These are phyloP conservation scores for Perca fluviatilis DNA, from an alignment of 2,113 vertebrate genomes.

Conservation along the genomic window DNA sequence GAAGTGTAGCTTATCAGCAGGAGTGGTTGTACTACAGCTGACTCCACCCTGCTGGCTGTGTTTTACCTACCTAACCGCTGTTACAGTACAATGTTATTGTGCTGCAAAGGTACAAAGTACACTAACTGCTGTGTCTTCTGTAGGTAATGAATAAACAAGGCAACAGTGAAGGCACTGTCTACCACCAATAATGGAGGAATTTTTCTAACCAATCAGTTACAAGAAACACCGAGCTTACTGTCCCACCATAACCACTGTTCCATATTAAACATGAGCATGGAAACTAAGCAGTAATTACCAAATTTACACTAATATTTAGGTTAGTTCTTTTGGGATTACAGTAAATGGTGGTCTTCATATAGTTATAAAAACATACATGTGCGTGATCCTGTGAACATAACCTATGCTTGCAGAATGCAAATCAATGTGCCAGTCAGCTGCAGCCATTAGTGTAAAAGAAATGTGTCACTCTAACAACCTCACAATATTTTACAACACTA, in stretches of 20 bases:
- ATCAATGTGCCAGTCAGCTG: neutral
- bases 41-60: neutral
- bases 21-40: too few species aligned
- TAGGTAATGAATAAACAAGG: slow-evolving; percentile 12
- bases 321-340: neutral
- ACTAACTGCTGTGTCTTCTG: neutral
- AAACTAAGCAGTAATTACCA: neutral
- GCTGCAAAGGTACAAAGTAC: slow-evolving; percentile 12
- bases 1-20: neutral
- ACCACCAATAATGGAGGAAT: neutral
- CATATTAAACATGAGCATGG: neutral
- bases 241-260: neutral
- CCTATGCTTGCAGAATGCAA: neutral
- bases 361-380: neutral
- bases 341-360: neutral
- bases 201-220: neutral
- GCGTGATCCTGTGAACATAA: neutral
- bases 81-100: neutral
- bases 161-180: neutral
- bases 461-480: neutral
- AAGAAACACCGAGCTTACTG: neutral
- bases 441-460: neutral
- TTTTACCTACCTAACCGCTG: neutral
- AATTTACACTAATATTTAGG: neutral
- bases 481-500: slow-evolving; percentile 22